These are phyloP conservation scores for Eciton burchellii DNA, from an alignment of 1,140 invertebrate species.

Conservation along the genomic window DNA sequence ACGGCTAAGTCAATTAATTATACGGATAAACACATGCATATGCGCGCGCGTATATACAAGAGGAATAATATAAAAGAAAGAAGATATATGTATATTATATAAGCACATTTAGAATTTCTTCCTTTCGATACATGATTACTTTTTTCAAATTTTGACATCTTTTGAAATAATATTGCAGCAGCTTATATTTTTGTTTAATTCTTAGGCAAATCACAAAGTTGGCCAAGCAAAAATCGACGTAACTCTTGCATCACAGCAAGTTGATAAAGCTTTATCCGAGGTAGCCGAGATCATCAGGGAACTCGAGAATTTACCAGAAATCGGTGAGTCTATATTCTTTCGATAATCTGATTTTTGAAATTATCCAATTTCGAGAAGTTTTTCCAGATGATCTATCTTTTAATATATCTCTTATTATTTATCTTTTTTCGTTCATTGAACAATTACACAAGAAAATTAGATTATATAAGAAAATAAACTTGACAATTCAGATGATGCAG, in stretches of 20 bases:
- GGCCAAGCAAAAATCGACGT: constrained; percentile 95
- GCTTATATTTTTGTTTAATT: constrained; percentile 61
- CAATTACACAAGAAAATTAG: not conserved
- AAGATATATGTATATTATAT: too few relatives aligned
- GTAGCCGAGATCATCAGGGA: constrained; percentile 93
- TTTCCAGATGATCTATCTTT: not conserved
- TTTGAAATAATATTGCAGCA: not conserved
- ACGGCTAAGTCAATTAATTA: constrained; percentile 83
- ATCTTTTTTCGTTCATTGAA: constrained; percentile 22
- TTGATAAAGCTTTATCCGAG: constrained; percentile 91
- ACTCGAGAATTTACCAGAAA: constrained; percentile 91
- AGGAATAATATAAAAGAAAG: not conserved
- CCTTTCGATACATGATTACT: too few relatives aligned
- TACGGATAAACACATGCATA: too few relatives aligned
- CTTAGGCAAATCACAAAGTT: constrained; percentile 90
- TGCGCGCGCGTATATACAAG: too few relatives aligned
- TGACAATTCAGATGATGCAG: constrained; percentile 86
- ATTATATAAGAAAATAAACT: not conserved
- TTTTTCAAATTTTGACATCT: constrained; percentile 1
- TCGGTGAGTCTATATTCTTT: constrained; percentile 85
- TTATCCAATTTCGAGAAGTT: not conserved
- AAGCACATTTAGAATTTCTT: too few relatives aligned
- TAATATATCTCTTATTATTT: not conserved
- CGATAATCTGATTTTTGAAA: not conserved
- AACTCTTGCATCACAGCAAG: constrained; percentile 91